Conservation (phyloP, 2,113 vertebrate species). For the Oxyura jamaicensis region DNA sequence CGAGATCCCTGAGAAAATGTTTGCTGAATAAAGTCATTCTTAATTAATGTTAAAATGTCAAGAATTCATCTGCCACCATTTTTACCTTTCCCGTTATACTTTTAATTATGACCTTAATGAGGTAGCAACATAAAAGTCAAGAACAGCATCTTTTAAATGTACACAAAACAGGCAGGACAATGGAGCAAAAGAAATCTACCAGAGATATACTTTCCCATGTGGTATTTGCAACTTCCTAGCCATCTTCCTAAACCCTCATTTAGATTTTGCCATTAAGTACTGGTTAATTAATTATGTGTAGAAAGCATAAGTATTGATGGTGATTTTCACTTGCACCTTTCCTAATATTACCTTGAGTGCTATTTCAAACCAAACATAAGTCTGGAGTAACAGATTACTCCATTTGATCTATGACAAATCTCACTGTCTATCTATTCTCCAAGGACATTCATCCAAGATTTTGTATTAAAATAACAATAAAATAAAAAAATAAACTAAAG, state of each 20-base stretch:
- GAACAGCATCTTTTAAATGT: not conserved
- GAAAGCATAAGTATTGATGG: accelerated
- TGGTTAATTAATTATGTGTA: not conserved
- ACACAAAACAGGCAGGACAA: not conserved
- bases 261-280: not conserved
- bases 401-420: not conserved
- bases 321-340: not conserved
- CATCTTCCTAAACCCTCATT: not conserved
- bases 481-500: too few relatives aligned
- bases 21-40: conserved; percentile 47
- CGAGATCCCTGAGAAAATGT: conserved; percentile 49
- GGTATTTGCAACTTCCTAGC: not conserved
- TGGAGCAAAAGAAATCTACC: not conserved
- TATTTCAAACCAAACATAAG: not conserved
- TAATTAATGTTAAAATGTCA: conserved; percentile 64
- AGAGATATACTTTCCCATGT: not conserved
- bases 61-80: conserved; percentile 5
- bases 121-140: conserved; percentile 9
- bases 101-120: conserved; percentile 44
- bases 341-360: not conserved
- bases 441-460: not conserved
- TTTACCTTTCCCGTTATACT: conserved; percentile 2
- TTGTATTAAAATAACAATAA: not conserved
- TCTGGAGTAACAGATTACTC: not conserved
- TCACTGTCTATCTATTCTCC: not conserved